These are phyloP conservation scores for Sesamia inferens DNA, from an alignment of 2,888 invertebrate genomes.

Conservation along the genomic window DNA sequence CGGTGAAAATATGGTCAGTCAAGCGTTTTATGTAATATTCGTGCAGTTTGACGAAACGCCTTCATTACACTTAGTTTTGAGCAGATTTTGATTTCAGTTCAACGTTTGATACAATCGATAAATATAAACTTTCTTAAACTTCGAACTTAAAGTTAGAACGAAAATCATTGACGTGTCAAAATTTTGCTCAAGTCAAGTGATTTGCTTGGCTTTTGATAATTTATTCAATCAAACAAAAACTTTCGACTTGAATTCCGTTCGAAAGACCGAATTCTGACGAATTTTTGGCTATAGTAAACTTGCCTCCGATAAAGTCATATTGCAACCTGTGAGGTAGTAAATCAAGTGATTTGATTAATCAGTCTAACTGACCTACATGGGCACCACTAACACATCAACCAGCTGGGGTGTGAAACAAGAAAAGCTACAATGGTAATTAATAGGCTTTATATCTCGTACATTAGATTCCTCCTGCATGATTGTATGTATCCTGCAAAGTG, in stretches of 20 bases:
- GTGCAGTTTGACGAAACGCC: constrained; percentile 37
- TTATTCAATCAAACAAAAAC: not conserved
- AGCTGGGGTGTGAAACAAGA: constrained; percentile 24
- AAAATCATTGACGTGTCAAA: not conserved
- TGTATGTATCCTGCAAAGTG: not conserved
- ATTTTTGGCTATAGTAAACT: not conserved
- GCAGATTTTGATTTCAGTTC: not conserved
- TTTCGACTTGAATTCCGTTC: not conserved
- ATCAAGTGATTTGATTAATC: constrained; percentile 36
- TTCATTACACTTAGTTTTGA: constrained; percentile 1
- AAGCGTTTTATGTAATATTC: constrained; percentile 52
- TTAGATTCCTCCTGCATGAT: no score
- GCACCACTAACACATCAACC: constrained; percentile 41
- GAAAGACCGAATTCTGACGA: not conserved
- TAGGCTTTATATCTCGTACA: not conserved
- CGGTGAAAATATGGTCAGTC: constrained; percentile 60
- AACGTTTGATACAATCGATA: not conserved
- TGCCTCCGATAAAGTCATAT: constrained; percentile 3
- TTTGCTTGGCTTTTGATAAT: not conserved
- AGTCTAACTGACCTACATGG: constrained; percentile 38
- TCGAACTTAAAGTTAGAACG: not conserved
- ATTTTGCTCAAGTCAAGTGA: not conserved
- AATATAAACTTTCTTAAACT: not conserved
- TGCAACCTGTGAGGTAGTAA: constrained; percentile 7
- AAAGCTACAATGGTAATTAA: constrained; percentile 16